Conservation (phyloP, 2,888 invertebrate species). For the Cheilosia vulpina region DNA sequence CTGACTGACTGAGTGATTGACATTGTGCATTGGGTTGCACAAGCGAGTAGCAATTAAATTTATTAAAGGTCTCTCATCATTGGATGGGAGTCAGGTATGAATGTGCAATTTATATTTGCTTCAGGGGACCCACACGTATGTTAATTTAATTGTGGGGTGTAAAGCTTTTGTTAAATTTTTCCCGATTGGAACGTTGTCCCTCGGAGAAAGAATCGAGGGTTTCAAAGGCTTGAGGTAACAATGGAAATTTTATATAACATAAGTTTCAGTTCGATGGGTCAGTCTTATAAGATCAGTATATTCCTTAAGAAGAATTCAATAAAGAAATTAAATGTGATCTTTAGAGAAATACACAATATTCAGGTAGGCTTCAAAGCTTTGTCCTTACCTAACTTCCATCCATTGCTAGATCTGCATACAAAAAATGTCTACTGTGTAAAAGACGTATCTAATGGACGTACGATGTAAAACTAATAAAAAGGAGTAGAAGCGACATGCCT, state of each 20-base stretch:
- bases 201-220: slow-evolving; percentile 39
- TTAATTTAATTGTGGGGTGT: slow-evolving; percentile 58
- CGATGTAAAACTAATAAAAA: too few species aligned
- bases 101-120: slow-evolving; percentile 20
- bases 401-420: too few species aligned
- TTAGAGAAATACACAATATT: too few species aligned
- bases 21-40: slow-evolving; percentile 56
- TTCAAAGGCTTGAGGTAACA: neutral
- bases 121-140: slow-evolving; percentile 66
- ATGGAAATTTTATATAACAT: neutral
- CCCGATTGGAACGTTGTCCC: slow-evolving; percentile 42
- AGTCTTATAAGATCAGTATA: too few species aligned
- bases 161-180: slow-evolving; percentile 32
- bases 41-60: slow-evolving; percentile 38
- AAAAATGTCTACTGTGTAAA: too few species aligned
- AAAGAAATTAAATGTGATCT: too few species aligned
- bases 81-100: slow-evolving; percentile 21
- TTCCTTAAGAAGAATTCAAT: too few species aligned
- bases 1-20: slow-evolving; percentile 37
- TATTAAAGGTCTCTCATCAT: slow-evolving; percentile 12
- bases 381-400: too few species aligned
- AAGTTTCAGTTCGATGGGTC: too few species aligned
- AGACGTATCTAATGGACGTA: too few species aligned
- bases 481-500: too few species aligned
- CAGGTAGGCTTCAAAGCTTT: too few species aligned